These are phyloP conservation scores for Trachelus iudaicus DNA, from an alignment of 2,888 invertebrate species.

Conservation along the genomic window DNA sequence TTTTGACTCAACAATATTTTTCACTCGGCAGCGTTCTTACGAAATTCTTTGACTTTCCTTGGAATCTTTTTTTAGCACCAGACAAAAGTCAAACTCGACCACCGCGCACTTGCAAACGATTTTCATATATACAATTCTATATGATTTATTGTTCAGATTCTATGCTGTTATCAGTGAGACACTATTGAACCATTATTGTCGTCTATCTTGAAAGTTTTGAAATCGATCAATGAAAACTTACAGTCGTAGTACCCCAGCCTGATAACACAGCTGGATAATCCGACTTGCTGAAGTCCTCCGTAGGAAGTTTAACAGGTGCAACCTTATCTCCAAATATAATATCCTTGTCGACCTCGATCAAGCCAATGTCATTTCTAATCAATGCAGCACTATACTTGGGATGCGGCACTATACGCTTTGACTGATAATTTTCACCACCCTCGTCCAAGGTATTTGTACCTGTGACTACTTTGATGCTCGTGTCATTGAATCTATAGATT, in stretches of 20 bases:
- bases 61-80: no score
- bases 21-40: no score
- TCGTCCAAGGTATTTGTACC: conserved; percentile 56
- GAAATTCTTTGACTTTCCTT: no score
- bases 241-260: conserved; percentile 60
- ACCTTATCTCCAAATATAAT: conserved; percentile 54
- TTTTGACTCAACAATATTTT: no score
- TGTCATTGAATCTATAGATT: conserved; percentile 46
- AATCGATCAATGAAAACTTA: conserved; percentile 29
- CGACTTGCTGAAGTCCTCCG: conserved; percentile 48
- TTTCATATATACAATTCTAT: no score
- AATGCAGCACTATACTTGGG: conserved; percentile 48
- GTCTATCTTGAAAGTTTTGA: no score
- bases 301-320: conserved; percentile 47
- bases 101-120: no score
- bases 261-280: conserved; percentile 55
- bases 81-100: no score
- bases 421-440: conserved; percentile 52
- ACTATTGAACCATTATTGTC: no score
- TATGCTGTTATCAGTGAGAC: no score
- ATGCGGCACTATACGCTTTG: conserved; percentile 42
- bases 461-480: conserved; percentile 48
- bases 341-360: conserved; percentile 50
- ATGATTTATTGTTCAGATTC: no score
- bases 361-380: conserved; percentile 58